phyloP scores from a whole-genome alignment of 2,888 invertebrate genomes.

The Osedax fenrisi region DNA sequence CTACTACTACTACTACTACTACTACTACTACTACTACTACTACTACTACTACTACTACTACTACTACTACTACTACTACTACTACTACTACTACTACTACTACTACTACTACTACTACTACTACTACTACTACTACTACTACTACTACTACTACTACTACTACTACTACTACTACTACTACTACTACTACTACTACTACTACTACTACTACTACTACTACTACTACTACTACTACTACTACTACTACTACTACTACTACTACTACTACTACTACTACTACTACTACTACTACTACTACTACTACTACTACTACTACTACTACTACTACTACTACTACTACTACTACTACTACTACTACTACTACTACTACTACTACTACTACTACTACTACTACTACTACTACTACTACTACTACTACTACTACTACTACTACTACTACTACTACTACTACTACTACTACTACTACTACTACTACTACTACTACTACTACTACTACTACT shows the following conservation, averaged over 20 bases:
- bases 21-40: constrained; percentile 4
- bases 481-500: neutral
- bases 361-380: neutral
- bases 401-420: neutral
- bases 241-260: constrained; percentile 5
- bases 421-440: neutral
- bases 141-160: constrained; percentile 8
- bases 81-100: constrained; percentile 11
- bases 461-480: neutral
- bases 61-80: neutral
- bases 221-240: constrained; percentile 6
- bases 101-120: constrained; percentile 1
- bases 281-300: neutral
- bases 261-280: neutral
- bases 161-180: constrained; percentile 6
- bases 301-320: neutral
- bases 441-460: neutral
- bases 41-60: constrained; percentile 1
- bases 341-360: neutral
- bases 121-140: constrained; percentile 5
- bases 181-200: constrained; percentile 6
- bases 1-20: constrained; percentile 6
- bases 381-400: neutral
- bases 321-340: neutral
- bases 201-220: constrained; percentile 9